Evolutionary conservation across 2,113 vertebrate genomes (phyloP).

Genomic region (Dolichallabes microphthalmus): DNA sequence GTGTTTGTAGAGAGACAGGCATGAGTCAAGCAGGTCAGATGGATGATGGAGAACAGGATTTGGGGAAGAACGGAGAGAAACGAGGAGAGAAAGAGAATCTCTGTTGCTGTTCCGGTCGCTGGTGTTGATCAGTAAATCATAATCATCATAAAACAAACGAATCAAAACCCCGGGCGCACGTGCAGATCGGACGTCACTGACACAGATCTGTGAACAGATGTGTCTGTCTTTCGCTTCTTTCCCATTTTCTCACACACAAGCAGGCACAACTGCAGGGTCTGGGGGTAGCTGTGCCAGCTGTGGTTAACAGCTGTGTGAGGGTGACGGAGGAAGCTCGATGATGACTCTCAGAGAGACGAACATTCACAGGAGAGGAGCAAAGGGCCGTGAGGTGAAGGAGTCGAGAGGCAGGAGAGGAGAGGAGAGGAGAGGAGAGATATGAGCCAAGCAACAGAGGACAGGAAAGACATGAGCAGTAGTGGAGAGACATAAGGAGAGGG

Average conservation of each 20-base stretch:
- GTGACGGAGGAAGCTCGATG: not conserved
- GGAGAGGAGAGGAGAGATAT: not conserved
- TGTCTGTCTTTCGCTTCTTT: not conserved
- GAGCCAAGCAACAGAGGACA: not conserved
- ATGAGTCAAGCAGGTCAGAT: not conserved
- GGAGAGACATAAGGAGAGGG: too few species aligned
- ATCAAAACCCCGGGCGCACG: not conserved
- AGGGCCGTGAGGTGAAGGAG: not conserved
- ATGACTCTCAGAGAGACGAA: not conserved
- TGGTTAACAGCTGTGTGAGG: constrained; percentile 15
- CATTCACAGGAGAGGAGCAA: not conserved
- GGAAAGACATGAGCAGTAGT: too few species aligned
- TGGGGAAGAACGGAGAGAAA: not conserved
- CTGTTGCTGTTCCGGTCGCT: not conserved
- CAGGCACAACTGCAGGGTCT: constrained; percentile 3
- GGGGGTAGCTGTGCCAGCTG: constrained; percentile 3
- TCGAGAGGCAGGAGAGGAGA: not conserved
- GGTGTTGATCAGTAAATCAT: not conserved
- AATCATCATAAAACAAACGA: not conserved
- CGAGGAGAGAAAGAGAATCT: not conserved
- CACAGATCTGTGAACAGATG: not conserved
- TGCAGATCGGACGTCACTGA: not conserved
- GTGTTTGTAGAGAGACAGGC: not conserved
- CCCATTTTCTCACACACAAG: not conserved
- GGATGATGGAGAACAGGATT: not conserved